A percentile compares a stretch with the other conserved stretches of the same genome.
phyloP scores from a whole-genome alignment of 1,140 invertebrate species.

The Zaprionus vittiger region DNA sequence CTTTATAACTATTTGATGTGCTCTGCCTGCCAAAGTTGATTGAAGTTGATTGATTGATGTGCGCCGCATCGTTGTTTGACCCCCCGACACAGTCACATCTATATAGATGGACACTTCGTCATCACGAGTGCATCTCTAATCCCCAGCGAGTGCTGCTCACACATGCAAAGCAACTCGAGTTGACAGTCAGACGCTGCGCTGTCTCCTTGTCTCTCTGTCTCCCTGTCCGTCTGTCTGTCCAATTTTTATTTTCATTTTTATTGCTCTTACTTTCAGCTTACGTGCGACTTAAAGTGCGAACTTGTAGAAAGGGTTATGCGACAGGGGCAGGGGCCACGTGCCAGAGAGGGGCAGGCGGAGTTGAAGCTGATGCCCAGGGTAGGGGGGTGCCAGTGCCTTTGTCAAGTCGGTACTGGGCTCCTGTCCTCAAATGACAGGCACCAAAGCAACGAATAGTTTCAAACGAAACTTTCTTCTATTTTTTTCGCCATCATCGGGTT shows the following conservation, averaged over 20 bases:
- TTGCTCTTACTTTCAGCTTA: slow-evolving; percentile 60
- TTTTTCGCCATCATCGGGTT: background rate
- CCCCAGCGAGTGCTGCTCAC: slow-evolving; percentile 9
- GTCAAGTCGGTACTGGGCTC: slow-evolving; percentile 21
- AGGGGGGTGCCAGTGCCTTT: slow-evolving; percentile 3
- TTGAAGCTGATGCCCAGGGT: background rate
- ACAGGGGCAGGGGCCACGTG: slow-evolving; percentile 22
- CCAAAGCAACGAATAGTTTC: slow-evolving; percentile 38
- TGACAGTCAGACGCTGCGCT: slow-evolving; percentile 37
- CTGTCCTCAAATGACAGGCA: slow-evolving; percentile 38
- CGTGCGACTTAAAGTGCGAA: slow-evolving; percentile 56
- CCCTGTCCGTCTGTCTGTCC: slow-evolving; percentile 2
- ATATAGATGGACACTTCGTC: background rate
- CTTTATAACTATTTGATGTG: slow-evolving; percentile 4
- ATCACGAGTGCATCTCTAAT: slow-evolving; percentile 31
- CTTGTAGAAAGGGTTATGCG: slow-evolving; percentile 47
- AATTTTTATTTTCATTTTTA: slow-evolving; percentile 47
- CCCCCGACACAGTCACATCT: background rate
- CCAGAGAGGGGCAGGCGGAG: background rate
- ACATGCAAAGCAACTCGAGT: slow-evolving; percentile 51
- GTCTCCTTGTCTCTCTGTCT: slow-evolving; percentile 9
- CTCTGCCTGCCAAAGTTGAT: background rate
- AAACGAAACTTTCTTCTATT: slow-evolving; percentile 25
- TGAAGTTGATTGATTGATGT: slow-evolving; percentile 7
- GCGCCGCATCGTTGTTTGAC: background rate